These are phyloP conservation scores for Hepsetus odoe DNA, from an alignment of 2,113 vertebrate species.

Conservation along the genomic window DNA sequence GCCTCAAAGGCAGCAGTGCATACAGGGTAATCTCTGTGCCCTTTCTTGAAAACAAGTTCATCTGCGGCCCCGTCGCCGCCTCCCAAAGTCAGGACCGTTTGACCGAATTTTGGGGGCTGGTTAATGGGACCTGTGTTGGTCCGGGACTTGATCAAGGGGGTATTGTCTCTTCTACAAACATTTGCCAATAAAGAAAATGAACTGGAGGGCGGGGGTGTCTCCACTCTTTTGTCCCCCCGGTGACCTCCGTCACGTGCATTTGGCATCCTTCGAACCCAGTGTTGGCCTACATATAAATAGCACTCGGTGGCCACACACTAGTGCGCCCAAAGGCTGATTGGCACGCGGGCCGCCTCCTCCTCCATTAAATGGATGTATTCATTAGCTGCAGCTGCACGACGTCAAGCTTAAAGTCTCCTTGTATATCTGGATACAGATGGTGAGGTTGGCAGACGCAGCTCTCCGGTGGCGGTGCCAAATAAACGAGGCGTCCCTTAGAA, in stretches of 20 bases:
- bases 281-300: constrained; percentile 45
- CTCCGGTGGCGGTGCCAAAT: constrained; percentile 43
- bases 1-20: not conserved
- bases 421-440: constrained; percentile 48
- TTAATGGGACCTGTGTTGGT: constrained; percentile 30
- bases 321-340: constrained; percentile 44
- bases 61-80: not conserved
- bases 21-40: not conserved
- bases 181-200: constrained; percentile 48
- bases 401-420: constrained; percentile 55
- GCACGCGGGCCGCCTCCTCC: constrained; percentile 32
- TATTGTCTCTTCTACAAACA: constrained; percentile 41
- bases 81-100: constrained; percentile 31
- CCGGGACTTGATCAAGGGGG: constrained; percentile 42
- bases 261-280: constrained; percentile 33
- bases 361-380: constrained; percentile 54
- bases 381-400: constrained; percentile 57
- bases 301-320: constrained; percentile 33
- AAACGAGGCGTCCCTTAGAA: constrained; percentile 36
- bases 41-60: not conserved
- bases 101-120: not conserved
- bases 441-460: constrained; percentile 40
- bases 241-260: constrained; percentile 39
- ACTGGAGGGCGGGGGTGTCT: not conserved
- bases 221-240: constrained; percentile 36